These are phyloP conservation scores for Pachypanchax playfairii DNA, from an alignment of 2,113 vertebrate species.

Conservation along the genomic window DNA sequence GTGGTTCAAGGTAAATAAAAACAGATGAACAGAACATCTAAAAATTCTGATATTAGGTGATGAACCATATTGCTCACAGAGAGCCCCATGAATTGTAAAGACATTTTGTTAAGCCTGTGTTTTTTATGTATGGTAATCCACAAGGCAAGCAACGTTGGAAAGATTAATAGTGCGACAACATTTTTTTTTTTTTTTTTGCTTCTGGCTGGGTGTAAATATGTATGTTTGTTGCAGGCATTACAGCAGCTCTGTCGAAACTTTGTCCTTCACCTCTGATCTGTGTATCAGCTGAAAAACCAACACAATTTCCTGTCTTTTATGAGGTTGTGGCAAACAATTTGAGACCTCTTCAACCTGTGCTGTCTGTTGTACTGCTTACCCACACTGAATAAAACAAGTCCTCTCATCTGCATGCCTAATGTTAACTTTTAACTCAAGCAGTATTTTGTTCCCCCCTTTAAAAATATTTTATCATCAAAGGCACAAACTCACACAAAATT, in stretches of 20 bases:
- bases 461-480: slow-evolving; percentile 27
- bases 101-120: slow-evolving; percentile 22
- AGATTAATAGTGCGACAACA: slow-evolving; percentile 54
- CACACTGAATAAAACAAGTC: slow-evolving; percentile 42
- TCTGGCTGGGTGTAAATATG: background rate
- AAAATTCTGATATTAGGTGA: background rate
- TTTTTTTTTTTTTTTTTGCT: slow-evolving; percentile 25
- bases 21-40: background rate
- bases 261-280: slow-evolving; percentile 70
- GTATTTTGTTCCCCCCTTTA: background rate
- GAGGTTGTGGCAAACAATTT: slow-evolving; percentile 71
- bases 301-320: slow-evolving; percentile 69
- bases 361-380: slow-evolving; percentile 47
- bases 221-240: slow-evolving; percentile 8
- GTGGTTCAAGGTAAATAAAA: background rate
- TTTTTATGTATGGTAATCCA: slow-evolving; percentile 58
- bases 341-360: slow-evolving; percentile 57
- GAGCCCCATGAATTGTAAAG: slow-evolving; percentile 22
- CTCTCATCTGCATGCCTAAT: slow-evolving; percentile 19
- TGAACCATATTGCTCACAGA: background rate
- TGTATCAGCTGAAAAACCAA: slow-evolving; percentile 58
- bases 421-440: slow-evolving; percentile 18
- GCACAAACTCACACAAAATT: too few species aligned
- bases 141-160: slow-evolving; percentile 19
- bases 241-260: slow-evolving; percentile 9